These are phyloP conservation scores for Microctonus aethiopoides DNA, from an alignment of 2,888 invertebrate species.

Conservation along the genomic window DNA sequence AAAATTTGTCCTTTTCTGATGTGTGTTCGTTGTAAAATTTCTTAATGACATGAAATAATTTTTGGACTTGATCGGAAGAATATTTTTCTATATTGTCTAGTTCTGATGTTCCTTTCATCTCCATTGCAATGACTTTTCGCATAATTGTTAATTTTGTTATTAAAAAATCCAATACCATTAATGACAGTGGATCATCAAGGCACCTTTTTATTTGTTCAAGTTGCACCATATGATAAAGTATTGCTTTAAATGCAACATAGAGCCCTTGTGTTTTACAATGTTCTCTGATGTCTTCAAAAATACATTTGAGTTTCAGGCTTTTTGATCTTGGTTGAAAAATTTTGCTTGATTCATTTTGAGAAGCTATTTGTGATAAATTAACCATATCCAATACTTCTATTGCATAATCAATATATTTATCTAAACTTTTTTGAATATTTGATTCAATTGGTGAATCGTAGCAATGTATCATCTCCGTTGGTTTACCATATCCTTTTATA, in stretches of 20 bases:
- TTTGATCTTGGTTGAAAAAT: constrained; percentile 50
- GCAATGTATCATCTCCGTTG: constrained; percentile 61
- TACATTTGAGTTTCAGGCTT: constrained; percentile 63
- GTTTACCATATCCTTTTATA: constrained; percentile 70
- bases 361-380: constrained; percentile 34
- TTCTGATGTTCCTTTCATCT: constrained; percentile 67
- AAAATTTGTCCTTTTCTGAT: constrained; percentile 66
- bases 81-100: constrained; percentile 67
- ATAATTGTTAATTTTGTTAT: constrained; percentile 67
- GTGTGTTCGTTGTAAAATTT: neutral
- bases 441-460: constrained; percentile 47
- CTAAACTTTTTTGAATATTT: constrained; percentile 29
- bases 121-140: constrained; percentile 69
- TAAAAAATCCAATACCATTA: constrained; percentile 55
- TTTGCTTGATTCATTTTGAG: constrained; percentile 49
- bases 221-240: constrained; percentile 73
- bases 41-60: constrained; percentile 67
- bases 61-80: constrained; percentile 75
- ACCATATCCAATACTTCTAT: constrained; percentile 29
- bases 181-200: constrained; percentile 62
- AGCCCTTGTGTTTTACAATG: constrained; percentile 71
- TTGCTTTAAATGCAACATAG: constrained; percentile 73
- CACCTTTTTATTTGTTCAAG: constrained; percentile 73
- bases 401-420: constrained; percentile 31
- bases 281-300: constrained; percentile 68